Base-by-base conservation (phyloP, 2,888 invertebrate genomes). In the Chorisops tibialis region DNA sequence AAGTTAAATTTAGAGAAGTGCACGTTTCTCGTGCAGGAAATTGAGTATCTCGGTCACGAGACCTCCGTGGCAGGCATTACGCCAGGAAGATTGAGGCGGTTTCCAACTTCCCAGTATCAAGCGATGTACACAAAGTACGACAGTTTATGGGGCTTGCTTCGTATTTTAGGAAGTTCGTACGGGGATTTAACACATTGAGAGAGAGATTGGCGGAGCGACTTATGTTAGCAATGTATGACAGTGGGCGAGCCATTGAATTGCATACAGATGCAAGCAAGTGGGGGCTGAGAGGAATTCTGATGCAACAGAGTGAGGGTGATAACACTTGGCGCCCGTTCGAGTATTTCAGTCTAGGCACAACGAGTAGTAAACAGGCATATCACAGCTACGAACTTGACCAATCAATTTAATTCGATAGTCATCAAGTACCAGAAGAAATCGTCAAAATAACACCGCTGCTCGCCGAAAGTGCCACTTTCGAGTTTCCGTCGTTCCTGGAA, bases 371-470 rank as follows among this genome's bases (percentile, higher is more conserved):
- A 18, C 19, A 16, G 11, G n/a, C 19, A 16, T 48, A 24, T 22
- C 48, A 48, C 22, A 48, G 4, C 48, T 48, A 48, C 22, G 22
- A 24, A n/a, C 19, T 50, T 14, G 50, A 50, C n/a, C n/a, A n/a
- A n/a, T n/a, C n/a, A n/a, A n/a, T n/a, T n/a, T n/a, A n/a, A n/a
- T n/a, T n/a, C n/a, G n/a, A n/a, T n/a, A n/a, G n/a, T n/a, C n/a
- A n/a, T n/a, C n/a, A n/a, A n/a, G n/a, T n/a, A n/a, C n/a, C n/a
- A n/a, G n/a, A n/a, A n/a, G n/a, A n/a, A n/a, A n/a, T n/a, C n/a
- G n/a, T n/a, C n/a, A n/a, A n/a, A n/a, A n/a, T n/a, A n/a, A n/a
- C n/a, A n/a, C n/a, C n/a, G n/a, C n/a, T n/a, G n/a, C n/a, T n/a
- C n/a, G n/a, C n/a, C n/a, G n/a, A n/a, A n/a, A n/a, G n/a, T n/a